phyloP scores from a whole-genome alignment of 2,797 vertebrate genomes.

The Lacerta viridis region DNA sequence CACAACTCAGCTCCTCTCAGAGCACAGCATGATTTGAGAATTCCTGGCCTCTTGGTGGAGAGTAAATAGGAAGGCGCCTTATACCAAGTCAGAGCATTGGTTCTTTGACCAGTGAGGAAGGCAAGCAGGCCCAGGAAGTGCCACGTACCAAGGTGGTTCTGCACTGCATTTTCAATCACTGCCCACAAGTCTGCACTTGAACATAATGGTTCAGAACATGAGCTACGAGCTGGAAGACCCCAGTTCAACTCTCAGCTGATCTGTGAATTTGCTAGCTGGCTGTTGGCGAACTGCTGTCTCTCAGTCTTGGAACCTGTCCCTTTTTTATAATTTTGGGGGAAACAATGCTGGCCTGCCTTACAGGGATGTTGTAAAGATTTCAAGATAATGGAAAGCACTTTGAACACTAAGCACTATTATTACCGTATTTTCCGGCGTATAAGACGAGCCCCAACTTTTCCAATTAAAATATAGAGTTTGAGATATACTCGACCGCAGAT shows the following conservation, averaged over 20 bases:
- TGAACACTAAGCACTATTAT: neutral
- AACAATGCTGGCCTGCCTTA: constrained; percentile 2
- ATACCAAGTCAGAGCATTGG: neutral
- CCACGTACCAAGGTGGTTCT: neutral
- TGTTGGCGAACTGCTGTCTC: neutral
- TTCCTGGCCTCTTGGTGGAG: neutral
- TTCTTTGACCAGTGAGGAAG: neutral
- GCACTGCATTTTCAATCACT: neutral
- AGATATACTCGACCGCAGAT: too few species aligned
- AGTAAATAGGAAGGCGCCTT: neutral
- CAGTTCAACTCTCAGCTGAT: neutral
- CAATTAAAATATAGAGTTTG: too few species aligned
- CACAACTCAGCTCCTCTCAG: neutral
- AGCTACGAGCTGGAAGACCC: neutral
- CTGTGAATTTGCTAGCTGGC: neutral
- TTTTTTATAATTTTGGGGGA: neutral
- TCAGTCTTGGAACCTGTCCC: neutral
- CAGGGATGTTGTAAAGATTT: constrained; percentile 30
- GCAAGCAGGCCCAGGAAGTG: neutral
- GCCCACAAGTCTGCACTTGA: neutral
- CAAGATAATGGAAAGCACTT: neutral
- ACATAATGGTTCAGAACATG: neutral
- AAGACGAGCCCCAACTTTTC: too few species aligned
- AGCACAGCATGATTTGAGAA: neutral
- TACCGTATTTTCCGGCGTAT: too few species aligned